Evolutionary conservation across 2,113 vertebrate species (phyloP).

Genomic region (Trogon surrucura): DNA sequence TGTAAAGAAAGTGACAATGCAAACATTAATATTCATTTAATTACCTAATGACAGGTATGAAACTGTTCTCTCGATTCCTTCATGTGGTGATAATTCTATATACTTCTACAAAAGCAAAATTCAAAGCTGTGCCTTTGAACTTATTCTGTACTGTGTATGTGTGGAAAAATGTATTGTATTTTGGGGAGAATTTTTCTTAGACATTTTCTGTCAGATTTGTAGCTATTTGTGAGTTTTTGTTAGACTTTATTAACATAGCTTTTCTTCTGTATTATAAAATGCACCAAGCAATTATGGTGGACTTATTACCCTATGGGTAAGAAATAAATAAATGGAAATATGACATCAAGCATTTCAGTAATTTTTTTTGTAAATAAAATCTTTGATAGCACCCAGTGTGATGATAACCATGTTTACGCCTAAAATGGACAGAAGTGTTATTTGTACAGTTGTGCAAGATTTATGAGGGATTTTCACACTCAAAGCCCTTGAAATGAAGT

Average conservation of each 20-base stretch:
- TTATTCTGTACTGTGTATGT: slow-evolving; percentile 82
- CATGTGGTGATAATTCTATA: slow-evolving; percentile 69
- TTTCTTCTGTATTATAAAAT: slow-evolving; percentile 94
- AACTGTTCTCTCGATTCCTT: slow-evolving; percentile 62
- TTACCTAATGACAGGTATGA: slow-evolving; percentile 71
- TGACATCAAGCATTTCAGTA: slow-evolving; percentile 89
- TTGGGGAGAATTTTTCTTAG: slow-evolving; percentile 80
- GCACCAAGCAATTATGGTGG: slow-evolving; percentile 93
- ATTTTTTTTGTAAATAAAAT: slow-evolving; percentile 98
- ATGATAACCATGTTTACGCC: slow-evolving; percentile 85
- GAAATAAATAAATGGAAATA: slow-evolving; percentile 95
- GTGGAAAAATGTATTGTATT: slow-evolving; percentile 83
- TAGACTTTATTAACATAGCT: slow-evolving; percentile 93
- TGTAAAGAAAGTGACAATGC: slow-evolving; percentile 50
- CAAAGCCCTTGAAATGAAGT: slow-evolving; percentile 71
- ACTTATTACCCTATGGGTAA: slow-evolving; percentile 99
- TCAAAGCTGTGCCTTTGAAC: slow-evolving; percentile 86
- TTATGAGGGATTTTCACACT: slow-evolving; percentile 85
- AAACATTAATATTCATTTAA: slow-evolving; percentile 53
- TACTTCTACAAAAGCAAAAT: slow-evolving; percentile 74
- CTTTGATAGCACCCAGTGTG: slow-evolving; percentile 86
- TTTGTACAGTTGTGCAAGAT: slow-evolving; percentile 84
- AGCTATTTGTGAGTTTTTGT: slow-evolving; percentile 88
- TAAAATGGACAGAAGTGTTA: slow-evolving; percentile 85
- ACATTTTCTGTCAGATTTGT: slow-evolving; percentile 89